phyloP scores from a whole-genome alignment of 2,888 invertebrate genomes.

The Molorchus minor region DNA sequence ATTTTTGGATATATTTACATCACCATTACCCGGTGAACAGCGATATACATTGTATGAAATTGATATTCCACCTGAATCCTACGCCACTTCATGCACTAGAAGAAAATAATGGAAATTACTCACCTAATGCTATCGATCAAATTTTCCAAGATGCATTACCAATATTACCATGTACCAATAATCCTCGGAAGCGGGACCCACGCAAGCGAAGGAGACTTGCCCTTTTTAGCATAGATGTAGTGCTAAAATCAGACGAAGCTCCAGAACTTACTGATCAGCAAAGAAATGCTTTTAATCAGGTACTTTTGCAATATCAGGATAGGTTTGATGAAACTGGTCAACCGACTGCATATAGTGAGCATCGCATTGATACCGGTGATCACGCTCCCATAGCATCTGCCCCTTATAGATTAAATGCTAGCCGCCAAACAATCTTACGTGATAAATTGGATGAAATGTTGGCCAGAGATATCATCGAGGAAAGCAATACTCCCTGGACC shows the following conservation, averaged over 20 bases:
- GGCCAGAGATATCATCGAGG: background rate
- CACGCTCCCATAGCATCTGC: constrained; percentile 22
- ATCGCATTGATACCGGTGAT: constrained; percentile 24
- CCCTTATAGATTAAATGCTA: constrained; percentile 20
- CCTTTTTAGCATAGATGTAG: constrained; percentile 9
- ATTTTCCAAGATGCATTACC: constrained; percentile 25
- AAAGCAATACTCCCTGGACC: background rate
- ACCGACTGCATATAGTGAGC: constrained; percentile 24
- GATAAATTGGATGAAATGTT: background rate
- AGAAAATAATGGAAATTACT: constrained; percentile 2
- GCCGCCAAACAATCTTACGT: constrained; percentile 2
- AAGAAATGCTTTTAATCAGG: constrained; percentile 1
- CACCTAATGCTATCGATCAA: constrained; percentile 15
- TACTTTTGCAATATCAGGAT: constrained; percentile 9
- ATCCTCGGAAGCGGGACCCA: constrained; percentile 5
- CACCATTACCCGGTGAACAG: constrained; percentile 15
- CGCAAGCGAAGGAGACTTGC: constrained; percentile 3
- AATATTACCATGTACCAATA: background rate
- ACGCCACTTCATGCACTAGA: background rate
- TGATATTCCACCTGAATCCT: background rate
- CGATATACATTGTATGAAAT: background rate
- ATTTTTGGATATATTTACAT: constrained; percentile 18
- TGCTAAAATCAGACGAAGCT: constrained; percentile 16
- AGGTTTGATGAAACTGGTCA: constrained; percentile 20
- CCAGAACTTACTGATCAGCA: constrained; percentile 6